phyloP scores from a whole-genome alignment of 2,888 invertebrate genomes.

The Yponomeuta cagnagella region DNA sequence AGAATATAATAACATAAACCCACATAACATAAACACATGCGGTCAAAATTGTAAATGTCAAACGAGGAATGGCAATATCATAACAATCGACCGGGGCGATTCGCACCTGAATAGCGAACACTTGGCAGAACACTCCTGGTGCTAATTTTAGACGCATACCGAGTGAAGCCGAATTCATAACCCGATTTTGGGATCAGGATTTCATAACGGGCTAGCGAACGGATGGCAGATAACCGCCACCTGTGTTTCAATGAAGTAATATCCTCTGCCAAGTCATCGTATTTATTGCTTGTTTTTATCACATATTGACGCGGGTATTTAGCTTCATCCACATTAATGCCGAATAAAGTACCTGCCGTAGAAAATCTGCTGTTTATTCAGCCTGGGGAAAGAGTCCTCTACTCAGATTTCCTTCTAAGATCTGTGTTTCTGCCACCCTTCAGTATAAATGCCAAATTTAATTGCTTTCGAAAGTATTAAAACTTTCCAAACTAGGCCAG shows the following conservation, averaged over 20 bases:
- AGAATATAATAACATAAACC: neutral
- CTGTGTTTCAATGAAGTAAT: too few relatives aligned
- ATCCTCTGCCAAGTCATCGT: neutral
- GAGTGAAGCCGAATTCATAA: neutral
- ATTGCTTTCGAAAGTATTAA: too few relatives aligned
- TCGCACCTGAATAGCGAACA: neutral
- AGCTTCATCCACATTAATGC: too few relatives aligned
- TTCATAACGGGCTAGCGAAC: neutral
- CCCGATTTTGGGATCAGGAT: neutral
- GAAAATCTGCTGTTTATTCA: too few relatives aligned
- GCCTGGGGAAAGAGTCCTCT: too few relatives aligned
- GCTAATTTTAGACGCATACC: neutral
- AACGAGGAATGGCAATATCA: neutral
- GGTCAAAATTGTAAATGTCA: neutral
- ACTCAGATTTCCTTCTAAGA: too few relatives aligned
- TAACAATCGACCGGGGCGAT: neutral
- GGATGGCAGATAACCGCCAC: too few relatives aligned
- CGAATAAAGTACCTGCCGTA: too few relatives aligned
- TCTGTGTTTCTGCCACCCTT: too few relatives aligned
- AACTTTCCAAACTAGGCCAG: too few relatives aligned
- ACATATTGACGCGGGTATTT: too few relatives aligned
- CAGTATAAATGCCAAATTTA: too few relatives aligned
- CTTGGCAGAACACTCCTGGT: neutral
- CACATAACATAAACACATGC: neutral
- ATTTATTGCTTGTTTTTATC: neutral